phyloP scores from a whole-genome alignment of 2,113 vertebrate species.

The Deroptyus accipitrinus region DNA sequence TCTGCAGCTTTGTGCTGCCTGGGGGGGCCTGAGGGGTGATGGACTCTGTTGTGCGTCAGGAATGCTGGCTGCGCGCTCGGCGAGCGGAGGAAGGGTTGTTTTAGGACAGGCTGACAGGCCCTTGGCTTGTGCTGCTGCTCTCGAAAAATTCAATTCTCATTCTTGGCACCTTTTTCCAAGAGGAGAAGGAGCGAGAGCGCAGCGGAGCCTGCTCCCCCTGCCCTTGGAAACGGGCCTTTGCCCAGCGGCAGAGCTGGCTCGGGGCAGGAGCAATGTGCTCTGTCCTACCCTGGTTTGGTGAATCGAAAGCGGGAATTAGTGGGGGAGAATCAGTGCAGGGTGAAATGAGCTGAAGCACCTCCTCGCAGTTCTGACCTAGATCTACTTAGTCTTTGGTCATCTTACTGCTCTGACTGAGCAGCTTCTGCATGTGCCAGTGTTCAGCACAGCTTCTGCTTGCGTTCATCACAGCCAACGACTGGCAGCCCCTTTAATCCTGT shows the following conservation, averaged over 20 bases:
- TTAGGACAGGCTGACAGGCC: constrained; percentile 61
- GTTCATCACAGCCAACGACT: rapidly evolving
- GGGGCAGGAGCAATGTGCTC: background rate
- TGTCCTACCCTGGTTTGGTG: background rate
- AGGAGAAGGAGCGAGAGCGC: background rate
- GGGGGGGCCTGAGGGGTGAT: background rate
- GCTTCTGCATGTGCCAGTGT: background rate
- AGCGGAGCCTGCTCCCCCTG: background rate
- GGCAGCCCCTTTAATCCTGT: background rate
- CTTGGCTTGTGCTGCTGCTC: constrained; percentile 57
- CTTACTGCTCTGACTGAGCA: background rate
- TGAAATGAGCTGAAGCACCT: background rate
- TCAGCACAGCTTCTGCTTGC: background rate
- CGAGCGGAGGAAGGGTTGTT: constrained; percentile 35
- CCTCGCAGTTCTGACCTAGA: background rate
- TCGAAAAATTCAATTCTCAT: constrained; percentile 44
- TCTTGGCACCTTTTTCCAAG: constrained; percentile 45
- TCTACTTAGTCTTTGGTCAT: background rate
- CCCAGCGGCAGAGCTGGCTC: background rate
- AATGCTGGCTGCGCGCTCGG: background rate
- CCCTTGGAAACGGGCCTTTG: constrained; percentile 19
- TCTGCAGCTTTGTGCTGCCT: background rate
- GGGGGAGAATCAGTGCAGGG: rapidly evolving
- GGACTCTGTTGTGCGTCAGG: constrained; percentile 31
- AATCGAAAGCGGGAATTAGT: background rate